Conservation (phyloP, 2,797 vertebrate species). For the Mareca penelope region DNA sequence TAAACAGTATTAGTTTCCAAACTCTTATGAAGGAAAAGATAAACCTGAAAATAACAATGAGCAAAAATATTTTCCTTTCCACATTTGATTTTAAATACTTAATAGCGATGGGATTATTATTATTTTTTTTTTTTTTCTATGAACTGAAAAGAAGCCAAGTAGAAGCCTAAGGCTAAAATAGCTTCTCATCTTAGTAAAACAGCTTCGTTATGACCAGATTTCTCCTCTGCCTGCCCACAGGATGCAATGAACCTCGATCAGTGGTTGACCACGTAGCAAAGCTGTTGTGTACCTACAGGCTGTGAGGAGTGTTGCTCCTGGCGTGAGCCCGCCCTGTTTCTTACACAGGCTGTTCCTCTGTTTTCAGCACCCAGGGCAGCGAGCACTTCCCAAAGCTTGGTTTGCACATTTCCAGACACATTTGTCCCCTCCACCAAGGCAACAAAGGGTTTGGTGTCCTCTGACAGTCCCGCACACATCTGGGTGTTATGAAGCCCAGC, state of each 20-base stretch:
- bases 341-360: accelerated
- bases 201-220: not conserved
- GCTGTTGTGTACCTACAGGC: not conserved
- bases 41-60: not conserved
- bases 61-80: not conserved
- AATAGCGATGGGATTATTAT: not conserved
- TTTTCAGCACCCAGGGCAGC: not conserved
- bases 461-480: not conserved
- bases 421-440: not conserved
- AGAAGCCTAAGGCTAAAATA: not conserved
- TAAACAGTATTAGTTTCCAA: not conserved
- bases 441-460: not conserved
- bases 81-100: not conserved
- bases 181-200: not conserved
- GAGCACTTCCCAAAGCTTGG: not conserved
- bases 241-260: not conserved
- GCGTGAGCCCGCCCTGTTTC: not conserved
- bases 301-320: not conserved
- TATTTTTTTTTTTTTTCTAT: not conserved
- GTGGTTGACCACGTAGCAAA: not conserved
- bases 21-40: not conserved
- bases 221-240: not conserved
- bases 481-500: not conserved
- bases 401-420: not conserved
- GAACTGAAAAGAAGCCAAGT: not conserved